Conservation (phyloP, 2,888 invertebrate genomes). For the Rugalucina vietnamica region DNA sequence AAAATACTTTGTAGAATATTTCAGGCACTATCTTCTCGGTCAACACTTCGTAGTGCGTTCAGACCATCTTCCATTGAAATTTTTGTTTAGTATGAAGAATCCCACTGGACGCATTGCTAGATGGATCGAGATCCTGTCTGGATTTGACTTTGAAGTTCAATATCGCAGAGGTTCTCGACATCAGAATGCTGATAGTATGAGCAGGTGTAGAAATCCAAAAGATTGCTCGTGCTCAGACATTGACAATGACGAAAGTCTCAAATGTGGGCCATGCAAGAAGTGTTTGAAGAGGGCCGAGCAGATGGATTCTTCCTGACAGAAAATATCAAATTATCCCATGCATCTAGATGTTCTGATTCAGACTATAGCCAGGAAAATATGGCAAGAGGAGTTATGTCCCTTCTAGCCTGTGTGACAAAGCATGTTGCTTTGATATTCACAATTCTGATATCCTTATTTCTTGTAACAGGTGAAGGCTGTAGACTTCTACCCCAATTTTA, state of each 20-base stretch:
- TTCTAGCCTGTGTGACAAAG: not conserved
- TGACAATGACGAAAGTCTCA: not conserved
- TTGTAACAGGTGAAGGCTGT: not conserved
- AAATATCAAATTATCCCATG: not conserved
- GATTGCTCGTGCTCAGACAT: constrained; percentile 31
- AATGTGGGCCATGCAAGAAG: constrained; percentile 13
- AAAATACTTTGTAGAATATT: constrained; percentile 31
- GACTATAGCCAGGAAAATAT: not conserved
- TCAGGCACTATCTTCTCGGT: constrained; percentile 24
- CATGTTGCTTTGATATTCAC: not conserved
- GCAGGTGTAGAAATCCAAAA: constrained; percentile 25
- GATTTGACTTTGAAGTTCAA: constrained; percentile 10
- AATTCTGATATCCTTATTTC: not conserved
- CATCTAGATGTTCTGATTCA: not conserved
- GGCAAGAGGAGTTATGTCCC: not conserved
- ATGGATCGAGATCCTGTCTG: constrained; percentile 33
- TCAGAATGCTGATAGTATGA: constrained; percentile 31
- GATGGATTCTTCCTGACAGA: constrained; percentile 11
- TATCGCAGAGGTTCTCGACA: constrained; percentile 19
- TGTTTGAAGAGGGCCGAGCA: constrained; percentile 13
- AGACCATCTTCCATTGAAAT: constrained; percentile 28
- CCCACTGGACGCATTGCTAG: constrained; percentile 26
- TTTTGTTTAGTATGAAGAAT: constrained; percentile 17
- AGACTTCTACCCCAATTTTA: not conserved
- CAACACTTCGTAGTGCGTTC: constrained; percentile 13